Evolutionary conservation across 2,113 vertebrate species (phyloP).

Genomic region (Hydrochoerus hydrochaeris): DNA sequence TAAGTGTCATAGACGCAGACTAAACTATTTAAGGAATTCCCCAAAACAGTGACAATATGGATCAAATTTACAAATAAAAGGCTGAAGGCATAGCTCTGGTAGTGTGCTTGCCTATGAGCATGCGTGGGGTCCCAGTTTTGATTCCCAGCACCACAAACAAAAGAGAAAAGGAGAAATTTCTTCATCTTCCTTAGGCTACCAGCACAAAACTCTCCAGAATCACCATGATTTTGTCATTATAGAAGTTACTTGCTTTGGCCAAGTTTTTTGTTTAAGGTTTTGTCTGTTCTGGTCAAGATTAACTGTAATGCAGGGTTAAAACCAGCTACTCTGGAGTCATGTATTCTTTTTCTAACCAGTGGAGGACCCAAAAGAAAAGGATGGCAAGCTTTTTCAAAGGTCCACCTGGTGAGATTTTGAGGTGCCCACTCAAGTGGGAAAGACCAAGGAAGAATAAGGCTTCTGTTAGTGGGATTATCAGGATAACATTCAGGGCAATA

Average conservation of each 20-base stretch:
- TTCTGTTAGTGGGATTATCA: constrained; percentile 79
- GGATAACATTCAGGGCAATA: constrained; percentile 81
- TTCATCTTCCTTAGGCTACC: constrained; percentile 41
- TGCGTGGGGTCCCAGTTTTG: neutral
- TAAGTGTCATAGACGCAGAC: neutral
- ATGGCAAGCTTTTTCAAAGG: constrained; percentile 81
- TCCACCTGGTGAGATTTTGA: constrained; percentile 79
- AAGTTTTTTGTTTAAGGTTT: constrained; percentile 81
- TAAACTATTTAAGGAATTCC: constrained; percentile 51
- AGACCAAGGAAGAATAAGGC: constrained; percentile 80
- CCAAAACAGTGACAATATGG: constrained; percentile 9
- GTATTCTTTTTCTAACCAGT: constrained; percentile 78
- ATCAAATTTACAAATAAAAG: constrained; percentile 48
- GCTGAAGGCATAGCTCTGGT: neutral
- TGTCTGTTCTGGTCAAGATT: constrained; percentile 79
- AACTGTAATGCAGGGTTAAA: constrained; percentile 80
- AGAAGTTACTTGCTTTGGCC: constrained; percentile 72
- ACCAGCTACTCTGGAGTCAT: constrained; percentile 78
- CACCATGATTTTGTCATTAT: neutral
- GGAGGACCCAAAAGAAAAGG: constrained; percentile 81
- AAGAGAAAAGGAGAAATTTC: constrained; percentile 8
- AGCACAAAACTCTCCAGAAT: constrained; percentile 15
- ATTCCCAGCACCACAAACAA: neutral
- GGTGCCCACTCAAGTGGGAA: constrained; percentile 81
- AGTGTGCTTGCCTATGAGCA: neutral